Percentiles rank a stretch among this genome's conserved stretches.
Evolutionary conservation across 2,888 invertebrate genomes (phyloP).

Genomic region (Peribatodes rhomboidaria): DNA sequence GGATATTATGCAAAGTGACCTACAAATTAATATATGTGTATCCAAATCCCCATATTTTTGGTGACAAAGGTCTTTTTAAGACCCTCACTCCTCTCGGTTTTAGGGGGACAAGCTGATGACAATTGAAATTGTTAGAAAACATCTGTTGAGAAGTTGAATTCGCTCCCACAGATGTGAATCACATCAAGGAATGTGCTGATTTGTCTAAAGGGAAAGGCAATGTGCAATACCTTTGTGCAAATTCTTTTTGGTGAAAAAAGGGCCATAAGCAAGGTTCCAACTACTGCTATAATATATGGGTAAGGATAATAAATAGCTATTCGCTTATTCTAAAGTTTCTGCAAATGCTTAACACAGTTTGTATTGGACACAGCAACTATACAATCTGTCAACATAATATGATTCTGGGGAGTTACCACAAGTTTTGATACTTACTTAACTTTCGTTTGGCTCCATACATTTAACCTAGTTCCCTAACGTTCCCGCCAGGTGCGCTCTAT

Average conservation of each 20-base stretch:
- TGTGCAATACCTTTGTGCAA: not conserved
- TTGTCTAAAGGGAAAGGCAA: not conserved
- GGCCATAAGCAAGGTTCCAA: not conserved
- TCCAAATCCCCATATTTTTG: not conserved
- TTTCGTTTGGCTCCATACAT: no score
- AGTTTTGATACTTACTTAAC: no score
- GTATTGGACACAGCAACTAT: no score
- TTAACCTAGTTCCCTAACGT: no score
- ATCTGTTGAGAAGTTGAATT: not conserved
- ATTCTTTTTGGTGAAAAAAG: not conserved
- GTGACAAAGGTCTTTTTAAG: not conserved
- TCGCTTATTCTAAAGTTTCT: no score
- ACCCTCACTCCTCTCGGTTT: slow-evolving; percentile 1
- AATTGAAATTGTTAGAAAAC: slow-evolving; percentile 1
- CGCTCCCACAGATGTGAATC: not conserved
- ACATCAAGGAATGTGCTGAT: not conserved
- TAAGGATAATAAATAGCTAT: no score
- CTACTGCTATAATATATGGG: no score
- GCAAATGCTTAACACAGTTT: no score
- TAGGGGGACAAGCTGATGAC: slow-evolving; percentile 1
- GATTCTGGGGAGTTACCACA: no score
- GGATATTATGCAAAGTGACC: slow-evolving; percentile 1
- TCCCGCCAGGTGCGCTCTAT: no score
- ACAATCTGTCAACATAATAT: no score
- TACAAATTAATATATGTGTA: not conserved